A percentile compares a stretch with the other conserved stretches of the same genome.
Evolutionary conservation across 1,140 invertebrate species (phyloP).

Genomic region (Caenorhabditis latens): DNA sequence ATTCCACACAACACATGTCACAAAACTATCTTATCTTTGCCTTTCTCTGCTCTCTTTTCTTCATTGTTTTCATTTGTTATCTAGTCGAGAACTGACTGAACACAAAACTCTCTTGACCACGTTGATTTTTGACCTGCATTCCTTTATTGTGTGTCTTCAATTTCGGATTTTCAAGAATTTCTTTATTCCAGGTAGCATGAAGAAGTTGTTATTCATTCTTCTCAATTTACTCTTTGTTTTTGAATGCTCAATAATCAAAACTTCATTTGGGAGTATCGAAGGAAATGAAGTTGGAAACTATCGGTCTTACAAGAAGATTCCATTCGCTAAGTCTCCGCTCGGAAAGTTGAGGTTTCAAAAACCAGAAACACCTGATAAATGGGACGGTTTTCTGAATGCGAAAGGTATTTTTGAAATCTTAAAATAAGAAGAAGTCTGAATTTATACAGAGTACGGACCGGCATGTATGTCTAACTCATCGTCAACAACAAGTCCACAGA

Average conservation of each 20-base stretch:
- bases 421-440: not conserved
- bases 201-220: not conserved
- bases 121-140: not conserved
- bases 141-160: not conserved
- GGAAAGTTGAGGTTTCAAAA: conserved; percentile 49
- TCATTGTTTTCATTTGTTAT: not conserved
- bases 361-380: conserved; percentile 20
- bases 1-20: too few species aligned
- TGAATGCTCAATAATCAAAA: not conserved
- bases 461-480: conserved; percentile 59
- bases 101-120: not conserved
- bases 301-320: conserved; percentile 53
- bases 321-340: conserved; percentile 43
- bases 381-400: conserved; percentile 47
- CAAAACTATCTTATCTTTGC: conserved; percentile 38
- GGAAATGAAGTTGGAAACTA: conserved; percentile 7
- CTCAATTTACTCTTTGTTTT: not conserved
- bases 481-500: conserved; percentile 40
- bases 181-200: not conserved
- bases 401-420: conserved; percentile 11
- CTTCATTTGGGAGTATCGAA: conserved; percentile 13
- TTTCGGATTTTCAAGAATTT: not conserved
- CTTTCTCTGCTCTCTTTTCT: conserved; percentile 1
- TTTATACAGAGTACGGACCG: conserved; percentile 52
- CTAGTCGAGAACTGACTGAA: not conserved